Percentiles rank a stretch among this genome's conserved stretches.
phyloP scores from a whole-genome alignment of 2,113 vertebrate genomes.

The Garra rufa region DNA sequence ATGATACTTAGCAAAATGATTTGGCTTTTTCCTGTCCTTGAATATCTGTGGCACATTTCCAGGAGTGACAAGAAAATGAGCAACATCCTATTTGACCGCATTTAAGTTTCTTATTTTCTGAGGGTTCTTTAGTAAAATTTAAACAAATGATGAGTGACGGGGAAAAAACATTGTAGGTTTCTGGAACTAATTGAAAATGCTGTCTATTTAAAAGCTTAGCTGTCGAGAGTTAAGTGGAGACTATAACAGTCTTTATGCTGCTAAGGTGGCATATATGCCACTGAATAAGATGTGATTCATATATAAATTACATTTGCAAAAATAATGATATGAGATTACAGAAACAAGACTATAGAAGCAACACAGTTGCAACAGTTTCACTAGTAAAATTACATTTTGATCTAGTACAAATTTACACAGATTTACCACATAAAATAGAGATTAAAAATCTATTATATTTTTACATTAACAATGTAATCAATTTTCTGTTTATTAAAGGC shows the following conservation, averaged over 20 bases:
- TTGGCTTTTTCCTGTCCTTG: background rate
- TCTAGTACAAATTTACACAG: background rate
- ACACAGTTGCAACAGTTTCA: too few relatives aligned
- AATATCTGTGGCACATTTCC: background rate
- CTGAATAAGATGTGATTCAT: background rate
- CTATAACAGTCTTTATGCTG: background rate
- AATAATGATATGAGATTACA: background rate
- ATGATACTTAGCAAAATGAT: background rate
- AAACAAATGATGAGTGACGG: background rate
- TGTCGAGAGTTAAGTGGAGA: background rate
- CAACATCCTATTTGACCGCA: background rate
- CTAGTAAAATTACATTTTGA: background rate
- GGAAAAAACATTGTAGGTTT: background rate
- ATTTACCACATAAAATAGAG: too few relatives aligned
- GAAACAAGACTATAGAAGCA: too few relatives aligned
- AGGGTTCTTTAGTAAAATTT: background rate
- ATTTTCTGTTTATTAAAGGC: too few relatives aligned
- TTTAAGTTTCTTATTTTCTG: background rate
- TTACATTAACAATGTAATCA: too few relatives aligned
- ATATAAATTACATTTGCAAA: background rate
- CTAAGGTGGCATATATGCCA: background rate
- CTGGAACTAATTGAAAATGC: conserved; percentile 9
- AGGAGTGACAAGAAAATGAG: background rate
- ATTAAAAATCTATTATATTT: too few relatives aligned
- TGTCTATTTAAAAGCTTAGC: conserved; percentile 1